These are phyloP conservation scores for Tiliacea citrago DNA, from an alignment of 2,888 invertebrate genomes.

Conservation along the genomic window DNA sequence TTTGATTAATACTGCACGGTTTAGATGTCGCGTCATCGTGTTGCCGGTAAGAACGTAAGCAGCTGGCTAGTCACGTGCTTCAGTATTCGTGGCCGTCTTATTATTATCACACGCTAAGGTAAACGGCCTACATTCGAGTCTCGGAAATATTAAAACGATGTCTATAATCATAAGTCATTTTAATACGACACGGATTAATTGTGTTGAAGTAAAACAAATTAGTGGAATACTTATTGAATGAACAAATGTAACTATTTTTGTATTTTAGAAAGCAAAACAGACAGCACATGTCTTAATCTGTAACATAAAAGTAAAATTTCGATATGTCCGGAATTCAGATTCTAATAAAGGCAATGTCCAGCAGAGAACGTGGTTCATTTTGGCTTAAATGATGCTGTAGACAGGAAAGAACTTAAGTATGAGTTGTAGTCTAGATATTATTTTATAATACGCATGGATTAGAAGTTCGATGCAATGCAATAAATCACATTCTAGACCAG, in stretches of 20 bases:
- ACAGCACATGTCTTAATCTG: neutral
- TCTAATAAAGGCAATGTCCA: neutral
- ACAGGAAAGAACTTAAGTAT: neutral
- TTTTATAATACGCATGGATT: neutral
- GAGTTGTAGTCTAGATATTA: neutral
- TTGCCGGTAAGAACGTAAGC: slow-evolving; percentile 55
- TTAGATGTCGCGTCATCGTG: slow-evolving; percentile 57
- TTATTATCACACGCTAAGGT: slow-evolving; percentile 66
- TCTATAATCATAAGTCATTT: slow-evolving; percentile 28
- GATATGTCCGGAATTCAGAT: neutral
- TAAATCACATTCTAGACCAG: slow-evolving; percentile 25
- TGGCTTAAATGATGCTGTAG: neutral
- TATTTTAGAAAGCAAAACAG: slow-evolving; percentile 45
- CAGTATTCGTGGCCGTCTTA: slow-evolving; percentile 51
- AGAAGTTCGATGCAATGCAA: neutral
- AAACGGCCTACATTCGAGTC: slow-evolving; percentile 63
- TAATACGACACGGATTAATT: slow-evolving; percentile 38
- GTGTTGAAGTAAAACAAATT: slow-evolving; percentile 37
- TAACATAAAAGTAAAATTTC: slow-evolving; percentile 3
- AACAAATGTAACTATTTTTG: slow-evolving; percentile 3
- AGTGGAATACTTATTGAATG: slow-evolving; percentile 5
- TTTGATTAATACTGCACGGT: slow-evolving; percentile 50
- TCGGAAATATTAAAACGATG: slow-evolving; percentile 39
- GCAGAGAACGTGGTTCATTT: neutral
- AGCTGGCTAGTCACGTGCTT: slow-evolving; percentile 64